Evolutionary conservation across 2,797 vertebrate species (phyloP).

Genomic region (Pantherophis alleghaniensis): DNA sequence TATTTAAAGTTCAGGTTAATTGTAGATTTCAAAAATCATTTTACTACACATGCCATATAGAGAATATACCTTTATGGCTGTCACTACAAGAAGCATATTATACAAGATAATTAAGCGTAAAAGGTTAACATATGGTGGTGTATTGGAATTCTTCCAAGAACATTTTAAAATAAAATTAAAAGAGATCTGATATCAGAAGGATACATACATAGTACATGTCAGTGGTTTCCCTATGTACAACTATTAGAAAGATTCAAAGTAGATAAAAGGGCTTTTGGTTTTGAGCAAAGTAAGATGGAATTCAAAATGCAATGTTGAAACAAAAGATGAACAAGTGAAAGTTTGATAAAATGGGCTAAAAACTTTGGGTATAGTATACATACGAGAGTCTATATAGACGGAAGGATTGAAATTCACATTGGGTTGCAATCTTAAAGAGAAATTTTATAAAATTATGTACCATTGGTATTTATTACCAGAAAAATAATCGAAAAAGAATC

Average conservation of each 20-base stretch:
- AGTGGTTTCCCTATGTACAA: not conserved
- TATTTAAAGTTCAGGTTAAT: not conserved
- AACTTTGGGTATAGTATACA: not conserved
- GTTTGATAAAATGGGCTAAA: not conserved
- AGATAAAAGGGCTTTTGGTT: not conserved
- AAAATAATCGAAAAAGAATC: not conserved
- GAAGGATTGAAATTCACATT: not conserved
- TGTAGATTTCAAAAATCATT: not conserved
- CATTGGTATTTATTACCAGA: not conserved
- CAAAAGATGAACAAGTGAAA: not conserved
- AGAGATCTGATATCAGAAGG: not conserved
- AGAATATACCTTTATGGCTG: not conserved
- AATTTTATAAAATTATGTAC: not conserved
- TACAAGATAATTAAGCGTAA: not conserved
- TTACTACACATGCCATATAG: not conserved
- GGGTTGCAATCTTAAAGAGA: not conserved
- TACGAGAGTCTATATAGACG: not conserved
- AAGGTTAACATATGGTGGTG: not conserved
- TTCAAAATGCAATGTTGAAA: not conserved
- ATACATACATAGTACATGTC: not conserved
- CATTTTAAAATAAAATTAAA: not conserved
- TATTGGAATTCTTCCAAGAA: not conserved
- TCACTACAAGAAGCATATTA: not conserved
- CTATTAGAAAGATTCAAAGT: not conserved
- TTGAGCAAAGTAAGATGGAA: not conserved